Base-by-base conservation (phyloP, 2,113 vertebrate species). In the Todiramphus chloris region DNA sequence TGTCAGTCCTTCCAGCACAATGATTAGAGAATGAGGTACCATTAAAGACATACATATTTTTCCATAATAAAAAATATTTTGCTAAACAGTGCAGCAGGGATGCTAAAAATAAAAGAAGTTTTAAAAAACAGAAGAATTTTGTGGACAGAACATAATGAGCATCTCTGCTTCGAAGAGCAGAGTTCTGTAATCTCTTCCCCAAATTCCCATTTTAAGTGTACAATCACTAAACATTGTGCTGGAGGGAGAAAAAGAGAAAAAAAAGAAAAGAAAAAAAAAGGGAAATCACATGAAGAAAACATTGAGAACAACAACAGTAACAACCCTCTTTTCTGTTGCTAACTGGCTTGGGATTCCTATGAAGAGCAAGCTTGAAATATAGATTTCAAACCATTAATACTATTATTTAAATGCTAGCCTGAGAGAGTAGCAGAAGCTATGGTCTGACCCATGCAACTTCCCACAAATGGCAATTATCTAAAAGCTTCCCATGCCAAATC, bases 401-500 rank as follows among this genome's bases (percentile, higher is more conserved):
- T 73, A 83, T 93, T 90, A 92, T 88, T 95, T 91, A 93, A 96
- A 91, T 89, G 64, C 35, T 85, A 89, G 83, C 35, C 60, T 39
- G 58, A 83, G 28, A 93, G 73, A 93, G 67, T 6, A 87, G 87
- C 21, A 83, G 56, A 53, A 87, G 68, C 23, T 13, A 41, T 11
- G 16, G 16, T 66, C 90, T 92, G 94, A 96, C 83, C 77, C 69
- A 90, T 58, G 33, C 33, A 85, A 72, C 85, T 94, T 89, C 50
- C 46, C 41, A 77, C 43, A 94, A 97, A 88, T 75, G 51, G 84
- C 82, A 97, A 83, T 95, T 93, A 87, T 92, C 60, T 86, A 89
- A 97, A 97, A 97, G 73, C 56, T 92, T 97, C 60, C 39, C 89
- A 66, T 82, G 62, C 39, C 87, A 95, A 96, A 95, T n/a, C 28